Evolutionary conservation across 1,140 invertebrate species (phyloP), one percentile per base, ranked within the genome.

Genomic region (Maconellicoccus hirsutus): DNA sequence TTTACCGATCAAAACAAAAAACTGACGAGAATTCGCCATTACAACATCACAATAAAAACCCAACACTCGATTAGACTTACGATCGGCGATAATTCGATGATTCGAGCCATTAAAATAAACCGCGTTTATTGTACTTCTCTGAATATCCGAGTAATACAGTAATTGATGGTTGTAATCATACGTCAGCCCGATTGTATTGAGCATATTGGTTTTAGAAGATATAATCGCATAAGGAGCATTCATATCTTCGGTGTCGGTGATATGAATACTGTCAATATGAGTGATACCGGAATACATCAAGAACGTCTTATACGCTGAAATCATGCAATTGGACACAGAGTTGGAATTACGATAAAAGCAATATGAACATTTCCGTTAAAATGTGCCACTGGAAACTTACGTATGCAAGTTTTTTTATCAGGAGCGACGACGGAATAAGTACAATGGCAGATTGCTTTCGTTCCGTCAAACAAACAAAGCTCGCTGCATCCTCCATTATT

Each of bases 131-230:
- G 89, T 87, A 66, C 89, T 90, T 72, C 85, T 80, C 76, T 93
- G 89, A 74, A 94, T 92, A 78, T 94, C 93, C 0, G 91, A 93
- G 80, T 92, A 95, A 80, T 91, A 94, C 21, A 94, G 79, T 61
- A 85, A 79, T 71, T 86, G 80, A 1, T 80, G 80, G 71, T 81
- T 80, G 77, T 91, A 92, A 80, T 93, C 89, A 79, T 88, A 92
- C 1, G 89, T 84, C 6, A 96, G 81, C 27, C 89, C 90, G 75
- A 94, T 93, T 2, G 91, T 90, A 80, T 94, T 93, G 61, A 88
- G 82, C 83, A 94, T 89, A 71, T 86, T 78, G 1, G 85, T 83
- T 70, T 82, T 83, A 74, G 89, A 85, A 72, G 86, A 83, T 29
- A 94, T 90, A n/a, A 84, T 81, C 39, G 86, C 84, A 73, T 89